These are phyloP conservation scores for Elgonia sp. DNA, from an alignment of 2,888 invertebrate genomes.

Conservation along the genomic window DNA sequence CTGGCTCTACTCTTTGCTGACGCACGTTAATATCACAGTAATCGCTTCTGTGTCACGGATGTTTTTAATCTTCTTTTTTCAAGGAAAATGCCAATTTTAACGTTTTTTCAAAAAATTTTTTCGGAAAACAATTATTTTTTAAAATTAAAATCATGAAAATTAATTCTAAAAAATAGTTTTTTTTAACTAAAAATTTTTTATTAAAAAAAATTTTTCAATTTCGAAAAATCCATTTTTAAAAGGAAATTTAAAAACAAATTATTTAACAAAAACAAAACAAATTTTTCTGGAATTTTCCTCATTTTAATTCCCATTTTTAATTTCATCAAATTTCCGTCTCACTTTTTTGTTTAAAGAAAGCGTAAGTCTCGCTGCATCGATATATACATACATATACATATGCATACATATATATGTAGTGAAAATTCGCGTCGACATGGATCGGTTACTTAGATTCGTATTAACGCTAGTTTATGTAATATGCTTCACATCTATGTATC, in stretches of 20 bases:
- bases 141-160: too few relatives aligned
- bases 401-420: conserved; percentile 50
- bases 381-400: conserved; percentile 50
- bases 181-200: too few relatives aligned
- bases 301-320: too few relatives aligned
- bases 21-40: conserved; percentile 71
- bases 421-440: conserved; percentile 56
- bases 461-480: conserved; percentile 52
- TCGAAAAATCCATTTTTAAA: too few relatives aligned
- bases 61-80: conserved; percentile 16
- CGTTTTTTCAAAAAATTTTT: too few relatives aligned
- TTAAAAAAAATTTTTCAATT: too few relatives aligned
- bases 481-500: not conserved
- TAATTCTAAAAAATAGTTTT: too few relatives aligned
- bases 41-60: conserved; percentile 65
- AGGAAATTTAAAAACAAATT: too few relatives aligned
- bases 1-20: conserved; percentile 63
- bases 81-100: not conserved
- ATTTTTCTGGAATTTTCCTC: not conserved
- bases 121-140: too few relatives aligned
- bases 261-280: not conserved
- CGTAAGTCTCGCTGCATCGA: conserved; percentile 63
- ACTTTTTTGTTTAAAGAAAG: conserved; percentile 52
- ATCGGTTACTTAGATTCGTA: conserved; percentile 61
- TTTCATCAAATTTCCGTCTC: not conserved